Conservation (phyloP, 1,140 invertebrate genomes). For the Drosophila seguyi region DNA sequence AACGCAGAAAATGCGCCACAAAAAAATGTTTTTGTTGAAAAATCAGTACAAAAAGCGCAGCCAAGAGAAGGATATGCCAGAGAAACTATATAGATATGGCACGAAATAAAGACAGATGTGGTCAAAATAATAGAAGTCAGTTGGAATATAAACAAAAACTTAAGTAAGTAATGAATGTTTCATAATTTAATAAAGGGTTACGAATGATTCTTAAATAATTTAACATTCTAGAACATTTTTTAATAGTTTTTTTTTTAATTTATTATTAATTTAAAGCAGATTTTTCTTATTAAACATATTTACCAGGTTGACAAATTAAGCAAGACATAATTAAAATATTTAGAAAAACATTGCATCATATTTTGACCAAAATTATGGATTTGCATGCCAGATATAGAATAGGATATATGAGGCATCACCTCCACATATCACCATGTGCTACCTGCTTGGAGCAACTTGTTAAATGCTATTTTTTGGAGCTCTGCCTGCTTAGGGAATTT, state of each 20-base stretch:
- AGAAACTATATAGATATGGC: conserved; percentile 10
- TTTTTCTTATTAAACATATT: not conserved
- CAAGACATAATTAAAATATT: too few species aligned
- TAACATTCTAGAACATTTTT: not conserved
- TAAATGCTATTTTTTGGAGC: conserved; percentile 31
- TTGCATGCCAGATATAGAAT: not conserved
- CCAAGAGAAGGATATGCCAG: conserved; percentile 24
- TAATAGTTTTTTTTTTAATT: not conserved
- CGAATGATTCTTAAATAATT: not conserved
- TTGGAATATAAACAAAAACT: not conserved
- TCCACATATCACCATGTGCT: not conserved
- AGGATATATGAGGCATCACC: not conserved
- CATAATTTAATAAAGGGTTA: not conserved
- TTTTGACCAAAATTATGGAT: not conserved
- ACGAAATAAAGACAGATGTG: conserved; percentile 7
- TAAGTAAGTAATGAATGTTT: not conserved
- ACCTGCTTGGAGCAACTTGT: conserved; percentile 28
- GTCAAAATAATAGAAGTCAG: not conserved
- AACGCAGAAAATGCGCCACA: conserved; percentile 81
- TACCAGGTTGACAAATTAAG: not conserved
- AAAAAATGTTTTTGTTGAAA: conserved; percentile 82
- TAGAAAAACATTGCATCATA: not conserved
- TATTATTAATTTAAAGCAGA: not conserved
- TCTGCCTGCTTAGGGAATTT: conserved; percentile 9
- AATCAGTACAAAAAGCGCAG: conserved; percentile 48